phyloP scores from a whole-genome alignment of 2,888 invertebrate species.

The Drosophila paranaensis region DNA sequence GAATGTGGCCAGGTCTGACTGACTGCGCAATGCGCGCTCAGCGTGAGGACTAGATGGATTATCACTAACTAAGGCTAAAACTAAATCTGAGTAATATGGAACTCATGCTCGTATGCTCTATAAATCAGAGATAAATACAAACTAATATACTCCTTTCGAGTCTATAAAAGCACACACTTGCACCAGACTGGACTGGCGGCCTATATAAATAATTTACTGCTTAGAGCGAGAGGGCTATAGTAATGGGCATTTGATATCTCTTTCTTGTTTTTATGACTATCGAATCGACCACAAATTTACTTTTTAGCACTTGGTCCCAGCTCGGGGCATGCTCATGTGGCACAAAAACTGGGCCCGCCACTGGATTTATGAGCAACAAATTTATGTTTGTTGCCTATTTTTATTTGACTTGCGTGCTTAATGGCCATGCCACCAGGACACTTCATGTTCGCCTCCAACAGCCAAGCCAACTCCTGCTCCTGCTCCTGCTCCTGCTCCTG shows the following conservation, averaged over 20 bases:
- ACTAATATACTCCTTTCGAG: slow-evolving; percentile 4
- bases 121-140: not conserved
- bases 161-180: not conserved
- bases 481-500: not conserved
- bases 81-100: too few species aligned
- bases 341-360: slow-evolving; percentile 54
- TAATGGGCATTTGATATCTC: slow-evolving; percentile 47
- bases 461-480: not conserved
- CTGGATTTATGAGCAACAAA: slow-evolving; percentile 79
- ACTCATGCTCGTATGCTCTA: too few species aligned
- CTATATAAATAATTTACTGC: slow-evolving; percentile 69
- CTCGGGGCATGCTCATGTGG: slow-evolving; percentile 64
- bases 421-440: slow-evolving; percentile 58
- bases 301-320: slow-evolving; percentile 80
- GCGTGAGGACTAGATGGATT: not conserved
- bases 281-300: slow-evolving; percentile 81
- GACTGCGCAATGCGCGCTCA: slow-evolving; percentile 6
- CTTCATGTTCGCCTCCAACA: slow-evolving; percentile 6
- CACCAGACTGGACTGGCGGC: slow-evolving; percentile 32
- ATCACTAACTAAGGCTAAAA: too few species aligned
- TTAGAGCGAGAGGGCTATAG: slow-evolving; percentile 30
- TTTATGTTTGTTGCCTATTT: slow-evolving; percentile 80
- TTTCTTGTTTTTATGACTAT: slow-evolving; percentile 73
- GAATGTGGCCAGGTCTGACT: not conserved
- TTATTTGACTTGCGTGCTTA: slow-evolving; percentile 80